Evolutionary conservation across 1,140 invertebrate genomes (phyloP), one percentile per base, ranked within the genome.

Genomic region (Euwallacea fornicatus): DNA sequence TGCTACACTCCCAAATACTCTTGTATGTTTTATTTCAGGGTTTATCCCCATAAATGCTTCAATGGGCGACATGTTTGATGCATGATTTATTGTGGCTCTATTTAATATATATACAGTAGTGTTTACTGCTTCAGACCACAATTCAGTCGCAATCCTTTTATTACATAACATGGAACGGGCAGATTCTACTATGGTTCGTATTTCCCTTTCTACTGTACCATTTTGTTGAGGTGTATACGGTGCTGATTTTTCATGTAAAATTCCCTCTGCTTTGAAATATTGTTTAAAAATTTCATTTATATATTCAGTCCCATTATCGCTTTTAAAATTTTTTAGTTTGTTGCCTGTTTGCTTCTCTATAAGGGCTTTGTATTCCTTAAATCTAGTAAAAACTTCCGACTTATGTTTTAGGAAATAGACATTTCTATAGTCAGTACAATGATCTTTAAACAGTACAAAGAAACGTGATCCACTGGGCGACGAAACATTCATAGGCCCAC

Each of bases 41-140:
- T 81, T 83, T 72, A 70, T 72, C 66, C 79, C 77, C 74, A 74
- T 69, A 78, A n/a, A 68, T 68, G 8, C 13, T 59, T 68, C 66
- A 11, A 13, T 7, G 3, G 54, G 66, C 2, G 56, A 46, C 6
- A 6, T 46, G 16, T 59, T 21, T 46, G 8, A 7, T 43, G 15
- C 13, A 53, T 7, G 7, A 6, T 43, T 44, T 9, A 21, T 42
- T 44, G 42, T 9, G 41, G 64, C 8, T 56, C 81, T 66, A 74
- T 85, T 85, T 69, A 76, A 65, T n/a, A 83, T 41, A 72, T 84
- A 84, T 7, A 76, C 78, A 7, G 83, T 83, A 55, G 78, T 82
- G 54, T 74, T 64, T 0, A 80, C 73, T 42, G 82, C 81, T 73
- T 83, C 82, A 11, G 78, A 77, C 81, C 82, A 84, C 73, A 79